Conservation (phyloP, 2,113 vertebrate genomes). For the Limnothrissa miodon region DNA sequence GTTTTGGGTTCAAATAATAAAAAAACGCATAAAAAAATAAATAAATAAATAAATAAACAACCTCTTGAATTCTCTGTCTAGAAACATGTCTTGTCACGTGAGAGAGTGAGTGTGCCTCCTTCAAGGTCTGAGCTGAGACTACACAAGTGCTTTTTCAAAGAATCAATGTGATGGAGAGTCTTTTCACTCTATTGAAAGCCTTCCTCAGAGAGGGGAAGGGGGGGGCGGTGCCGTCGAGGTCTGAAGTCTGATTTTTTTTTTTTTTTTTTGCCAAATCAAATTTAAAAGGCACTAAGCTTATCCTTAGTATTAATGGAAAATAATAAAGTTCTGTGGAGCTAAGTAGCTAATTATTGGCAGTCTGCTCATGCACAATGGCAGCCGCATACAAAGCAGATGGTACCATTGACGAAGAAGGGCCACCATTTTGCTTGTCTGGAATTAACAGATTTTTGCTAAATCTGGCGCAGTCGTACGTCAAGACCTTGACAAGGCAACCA, state of each 20-base stretch:
- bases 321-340: conserved; percentile 62
- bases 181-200: background rate
- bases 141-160: background rate
- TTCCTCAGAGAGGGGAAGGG: background rate
- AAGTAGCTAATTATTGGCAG: conserved; percentile 59
- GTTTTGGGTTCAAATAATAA: no score
- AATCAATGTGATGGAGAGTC: background rate
- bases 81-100: background rate
- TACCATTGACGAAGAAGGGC: background rate
- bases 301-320: conserved; percentile 57
- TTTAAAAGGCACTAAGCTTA: conserved; percentile 51
- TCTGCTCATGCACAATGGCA: conserved; percentile 49
- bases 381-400: conserved; percentile 50
- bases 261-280: conserved; percentile 35
- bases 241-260: conserved; percentile 32
- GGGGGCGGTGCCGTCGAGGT: conserved; percentile 26
- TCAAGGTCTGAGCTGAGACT: background rate
- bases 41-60: no score
- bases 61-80: background rate
- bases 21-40: no score
- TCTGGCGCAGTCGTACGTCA: background rate
- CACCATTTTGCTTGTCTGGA: conserved; percentile 14
- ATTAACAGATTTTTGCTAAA: background rate
- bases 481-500: background rate
- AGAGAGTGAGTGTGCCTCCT: background rate